Conservation (phyloP, 2,797 vertebrate genomes). For the Alfaro cultratus region DNA sequence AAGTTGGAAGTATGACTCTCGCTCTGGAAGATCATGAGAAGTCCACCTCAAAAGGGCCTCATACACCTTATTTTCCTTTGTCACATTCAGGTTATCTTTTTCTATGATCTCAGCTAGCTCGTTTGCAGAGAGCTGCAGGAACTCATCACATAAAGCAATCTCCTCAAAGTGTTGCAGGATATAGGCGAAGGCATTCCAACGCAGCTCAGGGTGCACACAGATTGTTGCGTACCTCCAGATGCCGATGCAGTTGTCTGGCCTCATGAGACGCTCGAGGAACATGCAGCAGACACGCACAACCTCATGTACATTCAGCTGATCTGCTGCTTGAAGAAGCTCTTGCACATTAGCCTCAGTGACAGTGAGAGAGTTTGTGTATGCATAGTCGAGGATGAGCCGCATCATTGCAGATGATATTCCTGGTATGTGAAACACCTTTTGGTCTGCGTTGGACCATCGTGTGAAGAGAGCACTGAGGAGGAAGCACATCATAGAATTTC, state of each 20-base stretch:
- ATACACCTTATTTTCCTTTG: slow-evolving; percentile 64
- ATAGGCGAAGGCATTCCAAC: slow-evolving; percentile 71
- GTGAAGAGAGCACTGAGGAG: slow-evolving; percentile 43
- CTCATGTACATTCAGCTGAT: slow-evolving; percentile 79
- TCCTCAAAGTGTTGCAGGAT: slow-evolving; percentile 85
- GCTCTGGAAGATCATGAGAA: slow-evolving; percentile 1
- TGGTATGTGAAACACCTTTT: slow-evolving; percentile 14
- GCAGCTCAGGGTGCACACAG: slow-evolving; percentile 67
- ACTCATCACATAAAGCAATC: slow-evolving; percentile 72
- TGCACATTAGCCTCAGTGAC: slow-evolving; percentile 71
- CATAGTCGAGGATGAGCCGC: slow-evolving; percentile 49
- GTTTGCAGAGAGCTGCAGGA: slow-evolving; percentile 58
- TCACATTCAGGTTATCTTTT: slow-evolving; percentile 83
- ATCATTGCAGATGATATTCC: slow-evolving; percentile 41
- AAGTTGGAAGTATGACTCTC: background rate
- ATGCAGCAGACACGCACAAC: slow-evolving; percentile 76
- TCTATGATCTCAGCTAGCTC: slow-evolving; percentile 79
- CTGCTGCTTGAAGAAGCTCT: slow-evolving; percentile 78
- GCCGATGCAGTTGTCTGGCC: slow-evolving; percentile 83
- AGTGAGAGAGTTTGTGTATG: slow-evolving; percentile 29
- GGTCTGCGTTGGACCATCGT: slow-evolving; percentile 2
- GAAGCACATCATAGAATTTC: background rate
- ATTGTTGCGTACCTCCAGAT: slow-evolving; percentile 79
- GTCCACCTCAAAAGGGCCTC: slow-evolving; percentile 59
- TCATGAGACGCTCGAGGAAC: slow-evolving; percentile 65